phyloP scores from a whole-genome alignment of 2,113 vertebrate species.

The Shinisaurus crocodilurus region DNA sequence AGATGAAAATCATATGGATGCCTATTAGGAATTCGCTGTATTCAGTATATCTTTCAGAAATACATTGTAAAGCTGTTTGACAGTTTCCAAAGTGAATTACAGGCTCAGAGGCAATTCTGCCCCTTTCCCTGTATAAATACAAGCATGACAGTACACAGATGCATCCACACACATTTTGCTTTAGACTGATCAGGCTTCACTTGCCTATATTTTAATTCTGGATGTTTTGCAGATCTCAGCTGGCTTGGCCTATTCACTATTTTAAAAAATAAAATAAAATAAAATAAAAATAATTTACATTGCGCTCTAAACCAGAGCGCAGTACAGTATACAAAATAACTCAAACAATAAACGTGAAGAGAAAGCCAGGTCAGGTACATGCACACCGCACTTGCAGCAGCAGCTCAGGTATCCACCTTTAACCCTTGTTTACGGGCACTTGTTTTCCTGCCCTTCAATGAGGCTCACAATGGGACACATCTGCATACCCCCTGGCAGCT shows the following conservation, averaged over 20 bases:
- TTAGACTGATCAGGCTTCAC: background rate
- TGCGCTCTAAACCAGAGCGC: too few species aligned
- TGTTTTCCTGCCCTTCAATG: too few species aligned
- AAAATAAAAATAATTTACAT: too few species aligned
- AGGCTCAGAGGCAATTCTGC: slow-evolving; percentile 23
- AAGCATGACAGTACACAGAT: background rate
- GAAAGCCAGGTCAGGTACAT: too few species aligned
- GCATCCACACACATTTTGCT: rapidly evolving
- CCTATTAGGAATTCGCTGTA: slow-evolving; percentile 68
- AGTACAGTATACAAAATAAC: too few species aligned
- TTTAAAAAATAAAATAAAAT: too few species aligned
- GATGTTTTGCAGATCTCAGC: background rate
- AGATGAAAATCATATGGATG: slow-evolving; percentile 75
- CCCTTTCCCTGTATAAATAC: slow-evolving; percentile 5
- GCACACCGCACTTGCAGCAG: too few species aligned
- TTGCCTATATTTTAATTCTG: slow-evolving; percentile 1
- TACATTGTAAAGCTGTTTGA: slow-evolving; percentile 67
- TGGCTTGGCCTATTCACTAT: background rate
- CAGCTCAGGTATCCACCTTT: too few species aligned
- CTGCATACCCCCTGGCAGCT: too few species aligned
- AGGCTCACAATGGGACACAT: too few species aligned
- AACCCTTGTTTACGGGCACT: too few species aligned
- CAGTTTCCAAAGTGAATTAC: slow-evolving; percentile 68
- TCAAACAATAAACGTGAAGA: too few species aligned
- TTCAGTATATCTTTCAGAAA: slow-evolving; percentile 69